A percentile compares a stretch with the other conserved stretches of the same genome.
Conservation (phyloP, 2,888 invertebrate genomes). For the Agapostemon virescens region DNA sequence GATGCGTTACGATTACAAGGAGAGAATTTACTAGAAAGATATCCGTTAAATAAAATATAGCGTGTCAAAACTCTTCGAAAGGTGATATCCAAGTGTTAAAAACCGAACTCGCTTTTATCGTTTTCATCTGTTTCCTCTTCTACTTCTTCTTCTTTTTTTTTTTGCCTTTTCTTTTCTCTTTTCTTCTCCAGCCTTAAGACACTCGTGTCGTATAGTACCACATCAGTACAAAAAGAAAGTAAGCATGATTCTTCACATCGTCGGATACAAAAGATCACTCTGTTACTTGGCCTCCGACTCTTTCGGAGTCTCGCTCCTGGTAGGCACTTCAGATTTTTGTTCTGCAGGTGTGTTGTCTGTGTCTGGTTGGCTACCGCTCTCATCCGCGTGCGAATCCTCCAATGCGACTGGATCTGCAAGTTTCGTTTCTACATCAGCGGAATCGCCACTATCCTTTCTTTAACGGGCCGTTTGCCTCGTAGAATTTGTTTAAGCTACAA, state of each 20-base stretch:
- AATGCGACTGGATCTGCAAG: conserved; percentile 49
- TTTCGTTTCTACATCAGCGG: conserved; percentile 4
- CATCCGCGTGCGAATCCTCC: conserved; percentile 58
- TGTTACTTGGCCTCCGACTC: conserved; percentile 72
- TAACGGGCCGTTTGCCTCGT: background rate
- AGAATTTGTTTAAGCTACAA: background rate
- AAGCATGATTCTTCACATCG: conserved; percentile 54
- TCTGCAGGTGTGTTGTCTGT: conserved; percentile 42
- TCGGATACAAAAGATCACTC: conserved; percentile 60
- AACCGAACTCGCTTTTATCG: conserved; percentile 8
- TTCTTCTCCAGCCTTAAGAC: conserved; percentile 42
- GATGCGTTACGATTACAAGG: conserved; percentile 28
- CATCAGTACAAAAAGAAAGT: conserved; percentile 56
- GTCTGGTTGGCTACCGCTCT: conserved; percentile 62
- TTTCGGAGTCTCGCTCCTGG: conserved; percentile 65
- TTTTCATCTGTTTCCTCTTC: too few species aligned
- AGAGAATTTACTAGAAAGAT: conserved; percentile 41
- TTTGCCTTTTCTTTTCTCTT: background rate
- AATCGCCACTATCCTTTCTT: background rate
- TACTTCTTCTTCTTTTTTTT: too few species aligned
- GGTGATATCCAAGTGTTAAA: conserved; percentile 42
- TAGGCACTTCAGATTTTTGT: conserved; percentile 61
- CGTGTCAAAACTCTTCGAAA: conserved; percentile 43
- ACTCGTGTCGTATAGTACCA: conserved; percentile 45
- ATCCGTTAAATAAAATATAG: conserved; percentile 44